Base-by-base conservation (phyloP, 2,797 vertebrate species). In the Chromis chromis region DNA sequence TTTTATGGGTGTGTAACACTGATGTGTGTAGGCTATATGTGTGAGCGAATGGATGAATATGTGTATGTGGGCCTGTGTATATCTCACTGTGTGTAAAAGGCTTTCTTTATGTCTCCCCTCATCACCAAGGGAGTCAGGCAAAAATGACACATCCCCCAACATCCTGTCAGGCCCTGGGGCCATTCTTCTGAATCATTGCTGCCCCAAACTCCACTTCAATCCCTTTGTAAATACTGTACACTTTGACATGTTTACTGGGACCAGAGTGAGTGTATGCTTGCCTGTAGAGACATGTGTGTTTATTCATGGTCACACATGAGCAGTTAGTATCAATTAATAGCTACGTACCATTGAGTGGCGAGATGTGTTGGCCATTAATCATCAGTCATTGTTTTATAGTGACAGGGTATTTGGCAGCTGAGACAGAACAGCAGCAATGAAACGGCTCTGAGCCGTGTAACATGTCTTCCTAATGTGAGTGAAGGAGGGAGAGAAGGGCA, bases 81-180 rank as follows among this genome's bases (percentile, higher is more conserved):
- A 65, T 89, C 48, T 83, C 52, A 44, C 21, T 53, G 83, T 81
- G 86, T 86, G 85, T 92, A 92, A 92, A 93, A 92, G 89, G 92
- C 69, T 87, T 92, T 92, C 92, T 93, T 93, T 93, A 92, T 93
- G 87, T 91, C 85, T 86, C 75, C 4, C 58, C 88, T 78, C 76
- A 83, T 93, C 90, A 86, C 92, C 86, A 91, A 84, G 92, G 90
- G 86, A 91, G 80, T 84, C 68, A 3, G 63, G 78, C 86, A 88
- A 89, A 91, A 93, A 93, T 92, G 90, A 88, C 89, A 91, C 88
- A 82, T 70, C 82, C 88, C 86, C 91, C 44, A 84, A 93, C 92
- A 92, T 93, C 92, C 92, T 93, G 91, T 92, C 90, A 89, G 81
- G 77, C 83, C 90, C 88, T 17, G 76, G 71, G 90, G 91, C 88